phyloP scores from a whole-genome alignment of 2,113 vertebrate species.

The Bolborhynchus lineola region DNA sequence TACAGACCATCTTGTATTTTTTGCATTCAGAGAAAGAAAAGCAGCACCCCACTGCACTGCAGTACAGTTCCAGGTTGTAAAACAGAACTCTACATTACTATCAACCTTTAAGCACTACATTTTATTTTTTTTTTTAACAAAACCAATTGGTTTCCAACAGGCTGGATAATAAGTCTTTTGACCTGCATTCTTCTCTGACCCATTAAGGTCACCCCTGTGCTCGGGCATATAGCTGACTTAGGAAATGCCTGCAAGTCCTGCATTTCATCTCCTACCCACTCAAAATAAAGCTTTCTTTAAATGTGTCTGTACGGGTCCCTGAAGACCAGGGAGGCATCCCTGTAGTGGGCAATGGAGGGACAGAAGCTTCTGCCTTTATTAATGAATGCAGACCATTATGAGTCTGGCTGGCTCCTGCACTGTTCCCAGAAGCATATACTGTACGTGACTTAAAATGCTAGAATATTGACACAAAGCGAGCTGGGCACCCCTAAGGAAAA shows the following conservation, averaged over 20 bases:
- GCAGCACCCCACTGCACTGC: neutral
- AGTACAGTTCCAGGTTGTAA: conserved; percentile 55
- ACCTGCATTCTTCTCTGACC: conserved; percentile 92
- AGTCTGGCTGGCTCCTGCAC: conserved; percentile 97
- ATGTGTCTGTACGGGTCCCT: conserved; percentile 88
- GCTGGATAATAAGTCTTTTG: conserved; percentile 97
- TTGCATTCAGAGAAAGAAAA: neutral
- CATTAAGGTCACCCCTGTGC: conserved; percentile 83
- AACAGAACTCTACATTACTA: conserved; percentile 64
- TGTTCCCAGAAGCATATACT: conserved; percentile 97
- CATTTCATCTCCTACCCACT: conserved; percentile 87
- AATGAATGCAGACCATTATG: conserved; percentile 99
- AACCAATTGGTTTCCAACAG: conserved; percentile 94
- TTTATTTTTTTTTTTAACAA: conserved; percentile 79
- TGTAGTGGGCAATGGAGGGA: conserved; percentile 93
- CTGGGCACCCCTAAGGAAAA: conserved; percentile 97
- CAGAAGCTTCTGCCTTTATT: conserved; percentile 98
- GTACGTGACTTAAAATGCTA: conserved; percentile 99
- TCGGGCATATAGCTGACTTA: conserved; percentile 82
- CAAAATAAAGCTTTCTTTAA: conserved; percentile 97
- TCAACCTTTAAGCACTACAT: conserved; percentile 70
- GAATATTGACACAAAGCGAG: conserved; percentile 99
- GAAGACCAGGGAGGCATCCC: conserved; percentile 89
- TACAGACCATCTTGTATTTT: conserved; percentile 5
- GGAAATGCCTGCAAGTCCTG: conserved; percentile 86